Conservation (phyloP, 2,888 invertebrate genomes). For the Alviniconcha strummeri region DNA sequence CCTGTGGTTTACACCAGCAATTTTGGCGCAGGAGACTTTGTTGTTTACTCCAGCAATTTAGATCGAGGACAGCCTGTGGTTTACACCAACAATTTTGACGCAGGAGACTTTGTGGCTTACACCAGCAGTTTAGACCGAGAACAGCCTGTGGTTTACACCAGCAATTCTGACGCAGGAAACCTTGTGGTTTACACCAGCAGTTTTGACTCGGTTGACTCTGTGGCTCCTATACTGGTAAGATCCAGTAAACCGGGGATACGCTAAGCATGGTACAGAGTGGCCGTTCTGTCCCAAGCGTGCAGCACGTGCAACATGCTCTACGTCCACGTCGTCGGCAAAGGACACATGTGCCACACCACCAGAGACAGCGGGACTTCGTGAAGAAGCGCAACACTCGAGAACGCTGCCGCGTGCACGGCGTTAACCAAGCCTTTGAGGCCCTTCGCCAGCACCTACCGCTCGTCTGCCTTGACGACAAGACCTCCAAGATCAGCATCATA, state of each 20-base stretch:
- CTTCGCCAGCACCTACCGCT: constrained; percentile 38
- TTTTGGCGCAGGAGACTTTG: too few species aligned
- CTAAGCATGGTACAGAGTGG: too few species aligned
- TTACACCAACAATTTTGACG: neutral
- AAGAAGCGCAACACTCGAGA: constrained; percentile 43
- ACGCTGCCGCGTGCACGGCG: constrained; percentile 38
- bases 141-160: neutral
- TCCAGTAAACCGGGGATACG: too few species aligned
- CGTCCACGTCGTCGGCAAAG: constrained; percentile 25
- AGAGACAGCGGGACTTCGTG: constrained; percentile 40
- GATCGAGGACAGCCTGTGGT: too few species aligned
- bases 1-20: too few species aligned
- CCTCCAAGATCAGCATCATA: constrained; percentile 44
- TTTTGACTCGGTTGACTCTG: neutral
- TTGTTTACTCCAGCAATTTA: too few species aligned
- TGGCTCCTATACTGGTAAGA: too few species aligned
- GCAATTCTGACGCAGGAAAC: neutral
- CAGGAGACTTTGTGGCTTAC: too few species aligned
- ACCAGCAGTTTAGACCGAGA: neutral
- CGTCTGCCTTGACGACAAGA: constrained; percentile 27
- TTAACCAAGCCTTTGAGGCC: constrained; percentile 42
- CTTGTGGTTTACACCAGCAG: neutral
- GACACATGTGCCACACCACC: constrained; percentile 41
- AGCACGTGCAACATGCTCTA: neutral
- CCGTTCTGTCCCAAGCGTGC: too few species aligned